Base-by-base conservation (phyloP, 64 coral and sea anemone species). In the Pocillopora damicornis region DNA sequence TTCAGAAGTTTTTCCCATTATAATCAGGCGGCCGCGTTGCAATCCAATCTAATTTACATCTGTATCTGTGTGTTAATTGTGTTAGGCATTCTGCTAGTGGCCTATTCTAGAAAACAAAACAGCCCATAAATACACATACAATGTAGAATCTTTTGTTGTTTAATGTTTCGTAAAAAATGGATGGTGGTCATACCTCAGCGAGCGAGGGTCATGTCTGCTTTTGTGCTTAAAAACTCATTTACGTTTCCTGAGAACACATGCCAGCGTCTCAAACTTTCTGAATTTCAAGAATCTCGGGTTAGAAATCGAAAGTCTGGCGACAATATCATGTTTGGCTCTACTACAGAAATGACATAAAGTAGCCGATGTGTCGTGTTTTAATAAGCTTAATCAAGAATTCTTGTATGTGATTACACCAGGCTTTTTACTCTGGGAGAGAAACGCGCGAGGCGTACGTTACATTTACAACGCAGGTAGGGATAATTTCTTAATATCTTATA, bases 31-130 rank as follows among this genome's bases (percentile, higher is more conserved):
- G 80, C 61, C 45, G 67, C 23, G 1, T 58, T 85, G 71, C 16
- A 85, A 5, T 66, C 13, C 67, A 85, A 85, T 71, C n/a, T 71
- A 58, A 85, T 85, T 85, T 14, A 73, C 81, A 85, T 85, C 81
- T 85, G 81, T 72, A n/a, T 12, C 81, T 73, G n/a, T 12, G 65
- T 57, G 81, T 20, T 85, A 73, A 85, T 85, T 85, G n/a, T 58
- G 81, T 73, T 58, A 72, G 56, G 36, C 58, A 26, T 58, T 12
- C 68, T 5, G 20, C 23, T 58, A 68, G 37, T 72, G 37, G 65
- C 63, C 64, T 9, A 18, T 65, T 64, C 14, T 36, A 64, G 5
- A 81, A 68, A 83, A 73, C 36, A 85, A 85, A 71, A 85, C 35
- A 38, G 56, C 37, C 56, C 65, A 77, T 58, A 85, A 58, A 9